A percentile compares a stretch with the other conserved stretches of the same genome.
Evolutionary conservation across 2,888 invertebrate species (phyloP).

Genomic region (Sinopyrophorus schimmeli): DNA sequence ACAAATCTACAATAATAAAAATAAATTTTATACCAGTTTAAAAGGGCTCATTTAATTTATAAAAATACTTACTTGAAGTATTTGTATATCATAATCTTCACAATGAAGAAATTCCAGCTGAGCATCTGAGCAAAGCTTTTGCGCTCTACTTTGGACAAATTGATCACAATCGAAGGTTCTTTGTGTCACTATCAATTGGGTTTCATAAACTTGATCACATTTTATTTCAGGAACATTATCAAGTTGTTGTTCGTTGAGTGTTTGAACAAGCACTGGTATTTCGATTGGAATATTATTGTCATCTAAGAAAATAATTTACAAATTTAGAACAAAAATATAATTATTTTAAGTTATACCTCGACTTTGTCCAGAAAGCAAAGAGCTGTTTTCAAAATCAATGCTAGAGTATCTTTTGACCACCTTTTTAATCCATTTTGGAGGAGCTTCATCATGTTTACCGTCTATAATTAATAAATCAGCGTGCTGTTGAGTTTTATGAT

Average conservation of each 20-base stretch:
- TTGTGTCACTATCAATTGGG: constrained; percentile 53
- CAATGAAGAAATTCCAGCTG: constrained; percentile 53
- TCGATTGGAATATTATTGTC: constrained; percentile 56
- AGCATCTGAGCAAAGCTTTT: constrained; percentile 51
- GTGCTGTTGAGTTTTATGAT: constrained; percentile 26
- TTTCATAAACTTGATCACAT: constrained; percentile 52
- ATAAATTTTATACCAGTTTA: no score
- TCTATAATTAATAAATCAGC: constrained; percentile 53
- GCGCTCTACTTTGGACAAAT: constrained; percentile 54
- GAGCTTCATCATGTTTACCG: constrained; percentile 46
- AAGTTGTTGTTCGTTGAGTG: constrained; percentile 51
- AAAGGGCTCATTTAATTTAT: no score
- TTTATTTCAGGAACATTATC: constrained; percentile 53
- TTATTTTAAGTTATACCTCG: constrained; percentile 44
- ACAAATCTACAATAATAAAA: constrained; percentile 49
- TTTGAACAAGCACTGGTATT: constrained; percentile 53
- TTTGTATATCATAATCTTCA: constrained; percentile 55
- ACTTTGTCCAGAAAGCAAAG: constrained; percentile 54
- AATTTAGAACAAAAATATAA: constrained; percentile 12
- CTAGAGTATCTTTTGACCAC: constrained; percentile 54
- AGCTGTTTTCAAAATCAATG: constrained; percentile 54
- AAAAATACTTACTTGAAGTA: constrained; percentile 51
- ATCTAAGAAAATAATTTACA: constrained; percentile 42
- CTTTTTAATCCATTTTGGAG: constrained; percentile 56
- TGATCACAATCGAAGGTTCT: constrained; percentile 55